phyloP scores from a whole-genome alignment of 2,113 vertebrate genomes.

The Nyctereutes procyonoides region DNA sequence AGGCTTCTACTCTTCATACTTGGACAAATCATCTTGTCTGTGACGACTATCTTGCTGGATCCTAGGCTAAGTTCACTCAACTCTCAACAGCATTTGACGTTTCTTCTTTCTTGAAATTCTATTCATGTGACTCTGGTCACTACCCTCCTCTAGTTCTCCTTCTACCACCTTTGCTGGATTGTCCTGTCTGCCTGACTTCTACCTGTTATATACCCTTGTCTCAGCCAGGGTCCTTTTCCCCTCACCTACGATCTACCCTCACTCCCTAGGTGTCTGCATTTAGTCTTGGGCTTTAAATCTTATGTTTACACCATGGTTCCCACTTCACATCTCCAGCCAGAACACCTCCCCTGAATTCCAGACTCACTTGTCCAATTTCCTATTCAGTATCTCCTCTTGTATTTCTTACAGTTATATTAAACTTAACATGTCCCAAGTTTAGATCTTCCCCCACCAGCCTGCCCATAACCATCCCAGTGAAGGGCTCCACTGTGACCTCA shows the following conservation, averaged over 20 bases:
- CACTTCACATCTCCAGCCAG: neutral
- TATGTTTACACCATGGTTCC: neutral
- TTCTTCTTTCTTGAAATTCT: neutral
- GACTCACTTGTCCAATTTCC: neutral
- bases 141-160: rapidly evolving
- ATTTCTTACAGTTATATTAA: neutral
- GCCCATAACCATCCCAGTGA: neutral
- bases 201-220: rapidly evolving
- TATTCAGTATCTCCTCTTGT: neutral
- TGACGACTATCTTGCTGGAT: neutral
- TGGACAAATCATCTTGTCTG: rapidly evolving
- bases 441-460: neutral
- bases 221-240: neutral
- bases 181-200: neutral
- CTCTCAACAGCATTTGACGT: neutral
- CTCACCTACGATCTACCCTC: neutral
- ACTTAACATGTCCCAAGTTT: neutral
- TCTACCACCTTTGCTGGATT: neutral
- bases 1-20: too few species aligned
- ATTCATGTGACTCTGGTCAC: neutral
- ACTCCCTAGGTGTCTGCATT: neutral
- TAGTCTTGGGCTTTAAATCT: neutral
- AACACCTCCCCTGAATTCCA: neutral
- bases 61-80: neutral
- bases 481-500: neutral